A percentile compares a stretch with the other conserved stretches of the same genome.
Conservation (phyloP, 2,113 vertebrate genomes). For the Coracopsis vasa region DNA sequence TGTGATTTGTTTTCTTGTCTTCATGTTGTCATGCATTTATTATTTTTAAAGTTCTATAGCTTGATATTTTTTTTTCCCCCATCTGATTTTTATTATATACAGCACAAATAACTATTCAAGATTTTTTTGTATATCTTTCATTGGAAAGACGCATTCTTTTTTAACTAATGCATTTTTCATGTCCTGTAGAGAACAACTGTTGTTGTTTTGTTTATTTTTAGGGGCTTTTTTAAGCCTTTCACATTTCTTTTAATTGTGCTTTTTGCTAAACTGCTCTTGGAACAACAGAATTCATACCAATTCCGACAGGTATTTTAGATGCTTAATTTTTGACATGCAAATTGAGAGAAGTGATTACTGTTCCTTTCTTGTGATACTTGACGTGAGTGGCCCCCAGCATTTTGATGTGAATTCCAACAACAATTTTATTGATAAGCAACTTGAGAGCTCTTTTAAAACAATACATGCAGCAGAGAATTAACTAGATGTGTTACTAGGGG, state of each 20-base stretch:
- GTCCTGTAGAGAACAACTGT: neutral
- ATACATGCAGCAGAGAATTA: constrained; percentile 21
- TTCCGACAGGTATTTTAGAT: neutral
- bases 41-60: neutral
- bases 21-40: neutral
- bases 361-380: neutral
- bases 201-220: neutral
- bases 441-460: constrained; percentile 42
- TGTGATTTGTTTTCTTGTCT: neutral
- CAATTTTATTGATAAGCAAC: neutral
- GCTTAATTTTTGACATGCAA: neutral
- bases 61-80: neutral
- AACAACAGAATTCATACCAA: neutral
- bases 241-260: neutral
- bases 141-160: neutral
- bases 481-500: constrained; percentile 33
- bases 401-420: neutral
- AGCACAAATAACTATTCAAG: neutral
- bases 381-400: neutral
- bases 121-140: neutral
- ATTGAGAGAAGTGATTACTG: neutral
- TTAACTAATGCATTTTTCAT: neutral
- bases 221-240: neutral
- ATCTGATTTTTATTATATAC: neutral
- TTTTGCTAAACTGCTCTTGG: neutral